Evolutionary conservation across 1,140 invertebrate species (phyloP), one percentile per base, ranked within the genome.

Genomic region (Helicoverpa zea): DNA sequence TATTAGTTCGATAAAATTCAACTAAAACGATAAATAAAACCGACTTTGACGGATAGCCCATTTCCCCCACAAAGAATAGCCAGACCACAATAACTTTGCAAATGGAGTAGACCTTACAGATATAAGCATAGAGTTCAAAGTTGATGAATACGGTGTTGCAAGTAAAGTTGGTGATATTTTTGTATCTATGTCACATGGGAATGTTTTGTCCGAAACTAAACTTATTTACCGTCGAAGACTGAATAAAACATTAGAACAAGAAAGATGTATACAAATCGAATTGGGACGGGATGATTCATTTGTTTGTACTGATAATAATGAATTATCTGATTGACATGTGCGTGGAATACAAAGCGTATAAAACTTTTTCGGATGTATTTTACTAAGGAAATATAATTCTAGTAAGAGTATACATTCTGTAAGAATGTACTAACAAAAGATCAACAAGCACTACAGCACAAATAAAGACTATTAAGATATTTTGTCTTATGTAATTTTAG

Each of bases 1-100:
- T 94, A 94, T 94, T 94, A 94, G 92, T 94, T 91, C 93, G 93
- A 94, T 94, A 94, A 94, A 94, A 94, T 94, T 94, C 93, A 92
- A 93, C 91, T 93, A 92, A 92, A 94, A 94, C 93, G 91, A 94
- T 94, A 94, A 94, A 94, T 94, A 94, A 92, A 92, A 86, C 87
- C 86, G 92, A 94, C 93, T 94, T 94, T 94, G 93, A 94, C 91
- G 91, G 92, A 94, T 94, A 85, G 90, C 91, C 91, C 87, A 91
- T 91, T 90, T 92, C 92, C 93, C 92, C 89, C 84, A 84, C 86
- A 91, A 92, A 92, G 92, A 94, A 94, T 89, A 85, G 86, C 77
- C 59, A 58, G 70, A 89, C 92, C 74, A 86, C 79, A 1, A 80
- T 91, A 87, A 68, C 10, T 81, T 56, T 89, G 35, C 86, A 2